Conservation (phyloP, 2,113 vertebrate genomes). For the Lipophrys pholis region DNA sequence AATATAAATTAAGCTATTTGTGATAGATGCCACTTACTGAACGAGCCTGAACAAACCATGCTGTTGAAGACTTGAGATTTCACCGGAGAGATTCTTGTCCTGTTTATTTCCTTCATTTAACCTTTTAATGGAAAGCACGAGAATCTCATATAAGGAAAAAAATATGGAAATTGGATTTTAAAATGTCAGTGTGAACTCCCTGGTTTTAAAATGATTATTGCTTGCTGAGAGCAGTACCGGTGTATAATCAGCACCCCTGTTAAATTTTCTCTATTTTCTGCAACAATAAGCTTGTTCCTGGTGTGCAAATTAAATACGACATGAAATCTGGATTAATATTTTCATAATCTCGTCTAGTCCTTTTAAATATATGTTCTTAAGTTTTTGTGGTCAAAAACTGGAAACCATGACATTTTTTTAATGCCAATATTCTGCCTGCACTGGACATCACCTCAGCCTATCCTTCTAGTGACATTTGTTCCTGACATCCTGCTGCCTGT, state of each 20-base stretch:
- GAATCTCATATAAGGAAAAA: slow-evolving; percentile 3
- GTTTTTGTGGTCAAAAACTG: not conserved
- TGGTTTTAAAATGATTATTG: slow-evolving; percentile 13
- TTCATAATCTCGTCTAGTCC: not conserved
- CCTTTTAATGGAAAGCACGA: not conserved
- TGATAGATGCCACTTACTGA: no score
- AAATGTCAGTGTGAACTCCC: not conserved
- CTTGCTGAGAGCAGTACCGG: not conserved
- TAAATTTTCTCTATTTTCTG: slow-evolving; percentile 4
- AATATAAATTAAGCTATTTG: no score
- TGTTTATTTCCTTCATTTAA: not conserved
- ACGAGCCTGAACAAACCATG: no score
- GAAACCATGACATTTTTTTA: not conserved
- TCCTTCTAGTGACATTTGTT: slow-evolving; percentile 27
- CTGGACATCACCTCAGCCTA: slow-evolving; percentile 11
- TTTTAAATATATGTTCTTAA: not conserved
- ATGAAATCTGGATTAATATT: not conserved
- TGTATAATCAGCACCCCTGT: slow-evolving; percentile 21
- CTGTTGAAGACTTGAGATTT: no score
- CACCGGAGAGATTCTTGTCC: not conserved
- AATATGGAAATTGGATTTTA: slow-evolving; percentile 4
- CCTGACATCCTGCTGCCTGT: not conserved
- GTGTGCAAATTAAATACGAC: not conserved
- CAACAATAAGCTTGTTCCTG: not conserved
- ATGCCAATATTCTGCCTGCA: not conserved